Base-by-base conservation (phyloP, 2,113 vertebrate species). In the Psilopsiagon aymara region DNA sequence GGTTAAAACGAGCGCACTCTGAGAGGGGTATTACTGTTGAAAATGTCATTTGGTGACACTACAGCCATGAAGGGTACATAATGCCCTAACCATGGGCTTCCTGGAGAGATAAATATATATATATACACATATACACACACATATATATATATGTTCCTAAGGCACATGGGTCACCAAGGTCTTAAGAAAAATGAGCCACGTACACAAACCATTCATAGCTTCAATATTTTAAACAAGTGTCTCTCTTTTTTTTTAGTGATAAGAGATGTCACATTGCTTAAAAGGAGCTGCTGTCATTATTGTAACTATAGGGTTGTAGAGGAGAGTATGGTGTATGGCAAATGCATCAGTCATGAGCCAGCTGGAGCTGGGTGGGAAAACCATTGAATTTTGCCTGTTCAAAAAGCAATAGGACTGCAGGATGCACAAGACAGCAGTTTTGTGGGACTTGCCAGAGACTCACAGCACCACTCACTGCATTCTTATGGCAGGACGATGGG, bases 281-380 rank as follows among this genome's bases (percentile, higher is more conserved):
- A 66, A 44, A 88, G 59, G 23, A 64, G 27, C 52, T 60, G 3
- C 46, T 46, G 41, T 47, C 46, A 28, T 51, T 77, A 53, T 9
- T 29, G 21, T 39, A 35, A 51, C 46, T 46, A 11, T 3, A 21
- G 64, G 37, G 29, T 5, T 90, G 53, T 33, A 43, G 68, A 43
- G 29, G 20, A 46, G 12, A 52, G 13, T 16, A 17, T 62, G 27
- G 16, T 10, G 17, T 53, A 31, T 17, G 17, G 71, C 24, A 77
- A 52, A 44, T 20, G 43, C 0, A 1, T 41, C 44, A 69, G 21
- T 21, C 0, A 0, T 37, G 41, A 66, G 68, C 17, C 41, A 57
- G 41, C 39, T 63, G 67, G 35, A 89, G 51, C n/a, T 74, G 9
- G 7, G 9, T 19, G 13, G 29, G 23, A 63, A 24, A 71, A 21